Evolutionary conservation across 2,888 invertebrate genomes (phyloP).

Genomic region (Oscheius myriophilus): DNA sequence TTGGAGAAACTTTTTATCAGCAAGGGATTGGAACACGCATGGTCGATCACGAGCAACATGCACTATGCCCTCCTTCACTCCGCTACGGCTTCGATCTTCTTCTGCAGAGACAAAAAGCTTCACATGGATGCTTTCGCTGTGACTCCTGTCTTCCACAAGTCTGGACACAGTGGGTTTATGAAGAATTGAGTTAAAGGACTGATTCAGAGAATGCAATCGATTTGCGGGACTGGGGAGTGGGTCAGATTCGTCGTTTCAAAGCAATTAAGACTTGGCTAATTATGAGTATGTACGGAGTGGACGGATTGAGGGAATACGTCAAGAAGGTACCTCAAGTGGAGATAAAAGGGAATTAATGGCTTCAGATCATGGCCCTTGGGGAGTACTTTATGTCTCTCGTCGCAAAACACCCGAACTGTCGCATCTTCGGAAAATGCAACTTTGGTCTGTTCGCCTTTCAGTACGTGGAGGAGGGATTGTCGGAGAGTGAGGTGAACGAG

Average conservation of each 20-base stretch:
- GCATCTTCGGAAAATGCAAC: constrained; percentile 36
- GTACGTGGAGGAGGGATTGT: constrained; percentile 25
- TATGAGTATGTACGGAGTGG: constrained; percentile 87
- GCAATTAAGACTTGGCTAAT: constrained; percentile 94
- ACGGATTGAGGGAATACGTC: constrained; percentile 89
- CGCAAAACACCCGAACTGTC: constrained; percentile 33
- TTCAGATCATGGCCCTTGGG: constrained; percentile 33
- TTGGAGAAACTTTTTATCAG: not conserved
- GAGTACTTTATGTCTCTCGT: constrained; percentile 30
- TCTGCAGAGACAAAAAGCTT: constrained; percentile 1
- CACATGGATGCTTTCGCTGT: constrained; percentile 3
- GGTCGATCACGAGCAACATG: constrained; percentile 42
- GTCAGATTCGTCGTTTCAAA: constrained; percentile 78
- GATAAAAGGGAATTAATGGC: too few species aligned
- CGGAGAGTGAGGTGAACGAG: constrained; percentile 26
- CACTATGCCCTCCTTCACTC: constrained; percentile 38
- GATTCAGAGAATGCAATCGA: not conserved
- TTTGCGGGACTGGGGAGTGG: constrained; percentile 24
- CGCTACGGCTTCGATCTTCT: constrained; percentile 18
- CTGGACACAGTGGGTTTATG: not conserved
- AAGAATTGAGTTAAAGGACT: not conserved
- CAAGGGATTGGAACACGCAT: constrained; percentile 74
- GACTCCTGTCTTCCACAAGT: not conserved
- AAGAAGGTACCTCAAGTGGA: constrained; percentile 76
- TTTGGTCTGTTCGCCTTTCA: constrained; percentile 35